Base-by-base conservation (phyloP, 2,888 invertebrate species). In the Drosophila robusta region DNA sequence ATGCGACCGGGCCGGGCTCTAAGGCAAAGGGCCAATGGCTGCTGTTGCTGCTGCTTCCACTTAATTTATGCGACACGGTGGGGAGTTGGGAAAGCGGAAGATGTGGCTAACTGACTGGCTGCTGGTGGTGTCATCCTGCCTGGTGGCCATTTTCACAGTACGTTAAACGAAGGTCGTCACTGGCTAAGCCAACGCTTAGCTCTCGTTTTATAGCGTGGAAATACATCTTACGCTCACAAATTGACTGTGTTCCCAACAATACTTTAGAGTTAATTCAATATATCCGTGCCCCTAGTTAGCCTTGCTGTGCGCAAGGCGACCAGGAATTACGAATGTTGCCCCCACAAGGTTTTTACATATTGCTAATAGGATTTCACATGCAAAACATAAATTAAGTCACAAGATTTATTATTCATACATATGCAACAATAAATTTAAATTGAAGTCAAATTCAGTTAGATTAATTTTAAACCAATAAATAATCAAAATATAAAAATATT, bases 91-190 rank as follows among this genome's bases (percentile, higher is more conserved):
- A 36, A 4, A 36, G 14, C 6, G 3, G 49, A n/a, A 46, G 22
- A 18, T 26, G 34, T 3, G 14, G 5, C 29, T 29, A 34, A 12
- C 34, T 12, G 11, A 11, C 12, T 29, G 6, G 26, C 5, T 29
- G 26, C 24, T 8, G 42, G 16, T 51, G 16, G 34, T 42, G 36
- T 58, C 29, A 22, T 32, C 45, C 46, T 68, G 73, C 75, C 78
- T 80, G 50, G 42, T 78, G 70, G 68, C 60, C 57, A 77, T 74
- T 75, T 79, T 80, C 81, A 39, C 78, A 75, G 78, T 75, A 78
- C 79, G 79, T 80, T 78, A 65, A 81, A 50, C 69, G 71, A 82
- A 82, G 80, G 77, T 77, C 83, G 66, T 77, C 72, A 70, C 76
- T 55, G 55, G 68, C 54, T 71, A 42, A 70, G 54, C 67, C 56